phyloP scores from a whole-genome alignment of 2,888 invertebrate species.

The Idaea dimidiata region DNA sequence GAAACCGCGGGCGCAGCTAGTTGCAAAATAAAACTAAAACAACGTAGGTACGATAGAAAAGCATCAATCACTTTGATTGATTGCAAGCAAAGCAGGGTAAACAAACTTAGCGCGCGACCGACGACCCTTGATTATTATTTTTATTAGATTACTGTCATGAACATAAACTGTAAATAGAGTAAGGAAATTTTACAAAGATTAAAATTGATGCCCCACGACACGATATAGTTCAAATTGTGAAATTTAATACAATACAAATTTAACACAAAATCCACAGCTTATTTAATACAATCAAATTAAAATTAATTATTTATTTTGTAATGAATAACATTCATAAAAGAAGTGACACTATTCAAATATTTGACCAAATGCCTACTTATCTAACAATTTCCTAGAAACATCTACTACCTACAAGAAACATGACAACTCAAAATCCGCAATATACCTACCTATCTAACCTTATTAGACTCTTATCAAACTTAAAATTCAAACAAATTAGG shows the following conservation, averaged over 20 bases:
- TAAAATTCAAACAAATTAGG: not conserved
- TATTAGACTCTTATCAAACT: not conserved
- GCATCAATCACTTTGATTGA: constrained; percentile 71
- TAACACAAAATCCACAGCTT: too few species aligned
- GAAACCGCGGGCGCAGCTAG: too few species aligned
- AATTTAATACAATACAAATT: too few species aligned
- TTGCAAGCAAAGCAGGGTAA: constrained; percentile 34
- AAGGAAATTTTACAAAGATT: too few species aligned
- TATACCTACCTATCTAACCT: not conserved
- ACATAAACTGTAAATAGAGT: not conserved
- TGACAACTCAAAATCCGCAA: not conserved
- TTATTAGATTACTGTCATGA: constrained; percentile 18
- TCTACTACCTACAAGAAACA: not conserved
- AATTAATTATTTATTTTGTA: too few species aligned
- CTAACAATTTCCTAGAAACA: not conserved
- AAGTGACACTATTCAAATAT: not conserved
- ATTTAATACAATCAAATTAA: too few species aligned
- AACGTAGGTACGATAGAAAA: constrained; percentile 37
- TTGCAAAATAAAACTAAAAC: constrained; percentile 50
- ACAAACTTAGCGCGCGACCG: constrained; percentile 25
- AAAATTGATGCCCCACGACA: too few species aligned
- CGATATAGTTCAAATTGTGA: too few species aligned
- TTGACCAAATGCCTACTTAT: not conserved
- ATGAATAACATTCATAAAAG: too few species aligned
- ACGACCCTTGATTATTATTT: constrained; percentile 24